Evolutionary conservation across 1,140 invertebrate species (phyloP), one percentile per base, ranked within the genome.

Genomic region (Drosophila albomicans): DNA sequence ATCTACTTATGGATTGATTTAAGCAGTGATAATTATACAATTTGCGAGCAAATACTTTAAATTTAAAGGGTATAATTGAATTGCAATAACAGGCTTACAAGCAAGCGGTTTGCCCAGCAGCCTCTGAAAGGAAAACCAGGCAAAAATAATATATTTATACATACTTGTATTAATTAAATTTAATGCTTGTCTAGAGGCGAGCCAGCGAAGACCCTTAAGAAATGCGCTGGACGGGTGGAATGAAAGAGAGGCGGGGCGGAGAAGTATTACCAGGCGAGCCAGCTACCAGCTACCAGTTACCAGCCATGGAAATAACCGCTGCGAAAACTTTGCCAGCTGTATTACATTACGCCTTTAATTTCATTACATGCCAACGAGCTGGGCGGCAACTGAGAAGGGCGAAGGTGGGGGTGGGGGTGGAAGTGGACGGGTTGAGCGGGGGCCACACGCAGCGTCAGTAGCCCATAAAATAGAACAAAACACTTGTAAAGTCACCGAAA

Each of bases 261-360:
- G 11, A 1, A 32, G 7, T 32, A 32, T 10, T 38, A 38, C 20
- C 20, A 25, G 8, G 20, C 1, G 6, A n/a, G 20, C 1, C 4
- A n/a, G 20, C 7, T 16, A 25, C n/a, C 6, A 15, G 45, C 15
- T 46, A 28, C 41, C 52, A 57, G 52, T 76, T 54, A 72, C 71
- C 69, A 57, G 54, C 67, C 77, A 88, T 72, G 80, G 54, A 87
- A 84, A 88, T 87, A 87, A 88, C 70, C 84, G 84, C 84, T 88
- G 61, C 48, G 70, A 88, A 88, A 87, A 88, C 77, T 88, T 87
- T 87, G 64, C 79, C 84, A 84, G 77, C 84, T 84, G 84, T 87
- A 87, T 87, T 87, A 87, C 84, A 88, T 87, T 87, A 88, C 84
- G 84, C 85, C 84, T 88, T 87, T 87, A 88, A 87, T 87, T 87